Evolutionary conservation across 1,140 invertebrate species (phyloP).

Genomic region (Charaxes varanes): DNA sequence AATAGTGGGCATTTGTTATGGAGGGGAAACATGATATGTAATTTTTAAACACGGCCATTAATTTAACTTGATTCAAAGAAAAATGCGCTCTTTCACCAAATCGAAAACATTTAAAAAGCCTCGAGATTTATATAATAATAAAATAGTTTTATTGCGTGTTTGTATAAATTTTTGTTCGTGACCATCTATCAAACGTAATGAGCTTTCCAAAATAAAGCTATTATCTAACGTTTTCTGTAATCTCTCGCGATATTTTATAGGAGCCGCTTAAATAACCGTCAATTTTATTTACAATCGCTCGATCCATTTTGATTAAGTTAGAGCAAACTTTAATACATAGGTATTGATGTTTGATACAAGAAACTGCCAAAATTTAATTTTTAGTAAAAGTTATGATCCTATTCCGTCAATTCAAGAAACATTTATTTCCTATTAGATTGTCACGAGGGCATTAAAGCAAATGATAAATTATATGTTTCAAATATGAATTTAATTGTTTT

Average conservation of each 20-base stretch:
- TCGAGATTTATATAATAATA: conserved; percentile 24
- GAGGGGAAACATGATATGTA: background rate
- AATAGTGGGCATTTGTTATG: no score
- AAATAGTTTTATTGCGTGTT: conserved; percentile 22
- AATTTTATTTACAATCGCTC: no score
- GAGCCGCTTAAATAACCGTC: background rate
- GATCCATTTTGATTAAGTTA: no score
- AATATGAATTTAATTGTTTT: no score
- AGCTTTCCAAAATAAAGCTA: conserved; percentile 13
- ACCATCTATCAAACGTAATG: conserved; percentile 10
- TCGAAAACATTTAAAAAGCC: conserved; percentile 19
- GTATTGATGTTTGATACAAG: no score
- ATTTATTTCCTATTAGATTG: no score
- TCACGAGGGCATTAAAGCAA: no score
- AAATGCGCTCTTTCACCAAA: conserved; percentile 8
- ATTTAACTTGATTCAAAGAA: conserved; percentile 13
- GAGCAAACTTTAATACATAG: no score
- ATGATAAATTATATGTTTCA: no score
- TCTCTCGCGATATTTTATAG: background rate
- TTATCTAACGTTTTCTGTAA: conserved; percentile 13
- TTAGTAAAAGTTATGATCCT: background rate
- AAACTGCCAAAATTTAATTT: no score
- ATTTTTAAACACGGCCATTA: conserved; percentile 11
- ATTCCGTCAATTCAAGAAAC: no score
- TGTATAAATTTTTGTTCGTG: conserved; percentile 11